A percentile compares a stretch with the other conserved stretches of the same genome.
Evolutionary conservation across 2,797 vertebrate genomes (phyloP).

Genomic region (Pristis pectinata): DNA sequence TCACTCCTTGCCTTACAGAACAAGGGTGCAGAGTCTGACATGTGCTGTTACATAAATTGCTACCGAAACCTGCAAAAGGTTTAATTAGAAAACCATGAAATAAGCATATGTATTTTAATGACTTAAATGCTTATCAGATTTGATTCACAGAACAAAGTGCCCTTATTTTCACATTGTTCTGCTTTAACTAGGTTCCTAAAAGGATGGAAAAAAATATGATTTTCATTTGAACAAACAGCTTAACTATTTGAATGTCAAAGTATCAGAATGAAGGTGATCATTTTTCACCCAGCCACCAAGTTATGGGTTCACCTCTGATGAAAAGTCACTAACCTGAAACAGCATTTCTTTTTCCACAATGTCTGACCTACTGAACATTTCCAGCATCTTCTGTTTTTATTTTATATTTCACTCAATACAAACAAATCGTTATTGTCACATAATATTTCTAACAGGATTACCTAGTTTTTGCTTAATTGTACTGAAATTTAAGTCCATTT

Average conservation of each 20-base stretch:
- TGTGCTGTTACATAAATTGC: neutral
- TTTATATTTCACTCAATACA: too few species aligned
- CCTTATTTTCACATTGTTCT: neutral
- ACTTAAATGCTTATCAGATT: neutral
- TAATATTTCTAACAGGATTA: neutral
- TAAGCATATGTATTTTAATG: neutral
- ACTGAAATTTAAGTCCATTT: neutral
- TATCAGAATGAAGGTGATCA: neutral
- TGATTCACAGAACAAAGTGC: neutral
- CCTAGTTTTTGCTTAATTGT: neutral
- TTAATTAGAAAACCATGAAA: neutral
- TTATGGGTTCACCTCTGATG: too few species aligned
- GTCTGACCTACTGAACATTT: too few species aligned
- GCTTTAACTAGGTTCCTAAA: neutral
- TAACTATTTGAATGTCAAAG: neutral
- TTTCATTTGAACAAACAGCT: neutral
- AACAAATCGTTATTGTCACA: neutral
- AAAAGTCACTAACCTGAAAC: too few species aligned
- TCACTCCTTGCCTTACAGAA: neutral
- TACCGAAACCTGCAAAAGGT: neutral
- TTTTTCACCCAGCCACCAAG: neutral
- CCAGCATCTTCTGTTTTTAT: too few species aligned
- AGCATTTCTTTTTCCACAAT: too few species aligned
- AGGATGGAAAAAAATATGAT: neutral
- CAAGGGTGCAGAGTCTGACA: neutral